Percentiles rank a stretch among this genome's conserved stretches.
phyloP scores from a whole-genome alignment of 1,140 invertebrate genomes.

The Drosophila hydei region DNA sequence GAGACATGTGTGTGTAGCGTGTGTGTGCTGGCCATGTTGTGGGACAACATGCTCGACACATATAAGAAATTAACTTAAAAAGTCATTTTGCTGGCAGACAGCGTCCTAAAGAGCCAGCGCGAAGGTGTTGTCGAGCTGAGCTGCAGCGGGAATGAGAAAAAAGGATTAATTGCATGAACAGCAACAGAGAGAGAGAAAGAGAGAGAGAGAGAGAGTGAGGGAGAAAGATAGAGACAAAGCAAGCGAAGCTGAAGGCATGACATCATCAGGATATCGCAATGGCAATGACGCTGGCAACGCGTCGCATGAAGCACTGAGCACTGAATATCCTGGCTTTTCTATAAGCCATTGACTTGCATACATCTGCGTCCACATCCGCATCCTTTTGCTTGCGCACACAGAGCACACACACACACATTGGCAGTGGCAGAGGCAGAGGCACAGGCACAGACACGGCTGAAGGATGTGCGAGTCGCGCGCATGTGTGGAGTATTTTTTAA shows the following conservation, averaged over 20 bases:
- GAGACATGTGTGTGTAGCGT: neutral
- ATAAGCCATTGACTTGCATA: conserved; percentile 78
- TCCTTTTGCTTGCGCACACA: conserved; percentile 61
- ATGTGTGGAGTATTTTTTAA: conserved; percentile 76
- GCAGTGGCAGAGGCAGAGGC: no score
- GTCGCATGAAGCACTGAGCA: conserved; percentile 45
- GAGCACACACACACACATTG: conserved; percentile 13
- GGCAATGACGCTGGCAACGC: conserved; percentile 38
- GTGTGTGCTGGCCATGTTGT: conserved; percentile 33
- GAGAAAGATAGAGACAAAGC: conserved; percentile 4
- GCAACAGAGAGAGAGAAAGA: conserved; percentile 21
- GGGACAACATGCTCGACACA: conserved; percentile 59
- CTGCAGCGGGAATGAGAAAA: conserved; percentile 49
- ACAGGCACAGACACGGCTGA: conserved; percentile 11
- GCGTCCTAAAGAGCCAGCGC: conserved; percentile 41
- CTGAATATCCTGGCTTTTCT: conserved; percentile 74
- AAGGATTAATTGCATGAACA: conserved; percentile 77
- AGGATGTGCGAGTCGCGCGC: conserved; percentile 51
- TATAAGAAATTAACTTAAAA: conserved; percentile 81
- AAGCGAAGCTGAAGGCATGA: conserved; percentile 28
- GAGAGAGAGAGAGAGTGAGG: conserved; percentile 9
- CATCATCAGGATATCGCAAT: conserved; percentile 26
- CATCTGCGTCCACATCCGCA: conserved; percentile 50
- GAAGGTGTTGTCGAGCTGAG: conserved; percentile 17
- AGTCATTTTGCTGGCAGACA: conserved; percentile 70